Percentiles rank a stretch among this genome's conserved stretches.
Conservation (phyloP, 2,797 vertebrate species). For the Borostomias antarcticus region DNA sequence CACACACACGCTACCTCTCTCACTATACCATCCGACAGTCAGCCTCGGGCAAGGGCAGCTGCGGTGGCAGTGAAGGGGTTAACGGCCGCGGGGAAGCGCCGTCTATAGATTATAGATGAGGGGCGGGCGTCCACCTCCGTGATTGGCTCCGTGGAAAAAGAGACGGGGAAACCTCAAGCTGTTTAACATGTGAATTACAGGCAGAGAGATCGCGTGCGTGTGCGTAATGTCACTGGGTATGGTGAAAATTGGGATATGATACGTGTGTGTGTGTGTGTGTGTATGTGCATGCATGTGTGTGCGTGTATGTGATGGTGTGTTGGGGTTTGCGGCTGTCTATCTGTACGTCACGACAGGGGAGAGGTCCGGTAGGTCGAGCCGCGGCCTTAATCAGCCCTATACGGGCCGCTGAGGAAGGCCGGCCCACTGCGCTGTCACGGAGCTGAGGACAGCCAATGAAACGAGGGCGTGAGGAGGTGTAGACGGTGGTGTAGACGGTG, state of each 20-base stretch:
- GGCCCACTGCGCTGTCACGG: too few relatives aligned
- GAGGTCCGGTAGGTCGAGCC: too few relatives aligned
- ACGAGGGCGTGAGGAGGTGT: constrained; percentile 1
- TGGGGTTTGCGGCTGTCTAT: too few relatives aligned
- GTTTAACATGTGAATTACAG: constrained; percentile 55
- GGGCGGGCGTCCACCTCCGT: constrained; percentile 50
- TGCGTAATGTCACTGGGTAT: not conserved
- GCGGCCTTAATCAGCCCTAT: too few relatives aligned
- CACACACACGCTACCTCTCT: too few relatives aligned
- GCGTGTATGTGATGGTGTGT: not conserved
- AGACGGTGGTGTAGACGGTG: not conserved
- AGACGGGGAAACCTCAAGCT: constrained; percentile 51
- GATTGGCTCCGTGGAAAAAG: constrained; percentile 59
- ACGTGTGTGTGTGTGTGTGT: constrained; percentile 12
- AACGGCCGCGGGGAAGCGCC: constrained; percentile 46
- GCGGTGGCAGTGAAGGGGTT: constrained; percentile 34
- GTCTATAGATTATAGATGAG: constrained; percentile 57
- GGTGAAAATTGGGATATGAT: not conserved
- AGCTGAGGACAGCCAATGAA: constrained; percentile 38
- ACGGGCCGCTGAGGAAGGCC: too few relatives aligned
- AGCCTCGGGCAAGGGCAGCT: constrained; percentile 6
- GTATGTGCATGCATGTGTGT: not conserved
- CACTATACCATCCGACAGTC: not conserved
- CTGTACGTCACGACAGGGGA: too few relatives aligned
- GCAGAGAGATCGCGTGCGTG: constrained; percentile 29